These are phyloP conservation scores for Atractosteus spatula DNA, from an alignment of 2,113 vertebrate species.

Conservation along the genomic window DNA sequence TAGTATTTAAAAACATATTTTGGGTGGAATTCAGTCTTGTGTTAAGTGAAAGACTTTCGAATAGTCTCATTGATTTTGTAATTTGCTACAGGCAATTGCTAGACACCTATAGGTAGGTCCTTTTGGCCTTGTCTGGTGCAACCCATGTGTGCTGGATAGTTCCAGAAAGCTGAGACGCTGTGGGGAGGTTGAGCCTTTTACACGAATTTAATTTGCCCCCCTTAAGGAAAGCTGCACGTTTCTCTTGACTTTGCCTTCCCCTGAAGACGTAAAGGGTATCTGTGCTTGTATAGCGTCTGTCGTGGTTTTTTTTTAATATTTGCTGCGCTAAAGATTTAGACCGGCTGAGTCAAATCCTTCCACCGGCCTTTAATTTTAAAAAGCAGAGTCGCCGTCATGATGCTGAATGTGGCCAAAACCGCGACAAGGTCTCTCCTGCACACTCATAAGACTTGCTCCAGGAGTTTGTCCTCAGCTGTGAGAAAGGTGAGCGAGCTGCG, in stretches of 20 bases:
- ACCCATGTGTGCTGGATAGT: constrained; percentile 59
- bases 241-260: neutral
- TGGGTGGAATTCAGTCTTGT: no score
- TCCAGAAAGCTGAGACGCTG: constrained; percentile 45
- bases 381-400: constrained; percentile 33
- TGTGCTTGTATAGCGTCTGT: no score
- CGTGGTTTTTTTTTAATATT: no score
- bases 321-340: neutral
- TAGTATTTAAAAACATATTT: no score
- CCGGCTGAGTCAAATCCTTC: neutral
- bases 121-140: constrained; percentile 36
- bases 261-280: no score
- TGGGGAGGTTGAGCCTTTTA: fast-evolving
- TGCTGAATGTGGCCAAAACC: constrained; percentile 53
- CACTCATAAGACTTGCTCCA: constrained; percentile 19
- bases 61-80: neutral
- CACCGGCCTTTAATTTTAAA: constrained; percentile 8
- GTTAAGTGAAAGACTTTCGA: neutral
- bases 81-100: constrained; percentile 29
- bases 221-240: neutral
- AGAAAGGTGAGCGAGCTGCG: constrained; percentile 48
- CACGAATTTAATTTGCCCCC: neutral
- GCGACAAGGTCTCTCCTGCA: constrained; percentile 50
- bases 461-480: constrained; percentile 44
- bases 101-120: constrained; percentile 25